Conservation (phyloP, 2,797 vertebrate species). For the Artibeus lituratus region DNA sequence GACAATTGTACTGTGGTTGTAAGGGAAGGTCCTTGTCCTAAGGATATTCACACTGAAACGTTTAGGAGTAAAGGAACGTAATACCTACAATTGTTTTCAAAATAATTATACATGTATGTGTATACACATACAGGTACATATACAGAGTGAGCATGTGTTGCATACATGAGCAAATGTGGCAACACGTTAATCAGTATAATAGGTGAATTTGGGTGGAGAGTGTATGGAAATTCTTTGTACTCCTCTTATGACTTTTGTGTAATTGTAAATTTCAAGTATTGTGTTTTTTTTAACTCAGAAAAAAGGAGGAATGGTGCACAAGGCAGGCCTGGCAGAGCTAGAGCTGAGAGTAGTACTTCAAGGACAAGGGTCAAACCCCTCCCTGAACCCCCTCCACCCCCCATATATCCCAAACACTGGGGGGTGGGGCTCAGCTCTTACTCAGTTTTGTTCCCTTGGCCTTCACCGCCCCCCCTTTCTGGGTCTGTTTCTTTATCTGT, state of each 20-base stretch:
- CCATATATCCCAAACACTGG: not conserved
- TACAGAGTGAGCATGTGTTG: fast-evolving
- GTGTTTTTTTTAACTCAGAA: not conserved
- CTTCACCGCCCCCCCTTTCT: not conserved
- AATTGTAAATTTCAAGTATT: not conserved
- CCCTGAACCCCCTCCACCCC: not conserved
- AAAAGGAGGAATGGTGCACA: not conserved
- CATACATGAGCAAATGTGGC: not conserved
- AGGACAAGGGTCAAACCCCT: not conserved
- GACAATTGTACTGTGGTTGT: not conserved
- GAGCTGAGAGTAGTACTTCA: not conserved
- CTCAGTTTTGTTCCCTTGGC: not conserved
- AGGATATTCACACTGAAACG: not conserved
- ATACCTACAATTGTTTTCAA: not conserved
- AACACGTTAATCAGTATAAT: not conserved
- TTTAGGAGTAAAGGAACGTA: not conserved
- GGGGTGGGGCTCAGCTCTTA: not conserved
- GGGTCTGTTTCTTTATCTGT: not conserved
- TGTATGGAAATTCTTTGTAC: not conserved
- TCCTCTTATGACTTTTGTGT: not conserved
- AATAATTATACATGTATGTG: not conserved
- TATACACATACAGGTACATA: not conserved
- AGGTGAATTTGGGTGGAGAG: not conserved
- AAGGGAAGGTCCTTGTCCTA: not conserved
- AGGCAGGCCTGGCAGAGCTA: not conserved